Conservation (phyloP, 2,888 invertebrate genomes). For the Cataglyphis livida region DNA sequence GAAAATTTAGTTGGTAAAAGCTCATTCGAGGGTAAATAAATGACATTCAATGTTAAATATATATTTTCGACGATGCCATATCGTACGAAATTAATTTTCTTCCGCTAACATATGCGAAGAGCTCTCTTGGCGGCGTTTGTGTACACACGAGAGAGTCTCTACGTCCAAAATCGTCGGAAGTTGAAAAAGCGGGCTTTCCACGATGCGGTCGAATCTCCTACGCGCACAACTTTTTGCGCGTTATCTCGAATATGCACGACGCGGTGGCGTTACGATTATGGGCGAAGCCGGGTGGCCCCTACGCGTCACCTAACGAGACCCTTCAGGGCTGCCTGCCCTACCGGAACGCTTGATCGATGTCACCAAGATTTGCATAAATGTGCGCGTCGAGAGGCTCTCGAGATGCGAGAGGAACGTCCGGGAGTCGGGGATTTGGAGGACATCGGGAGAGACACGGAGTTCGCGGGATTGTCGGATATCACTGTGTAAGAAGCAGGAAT, state of each 20-base stretch:
- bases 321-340: conserved; percentile 16
- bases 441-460: neutral
- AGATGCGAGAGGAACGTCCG: neutral
- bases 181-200: neutral
- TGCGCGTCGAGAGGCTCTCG: conserved; percentile 35
- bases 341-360: conserved; percentile 50
- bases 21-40: neutral
- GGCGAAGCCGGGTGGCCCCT: neutral
- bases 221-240: neutral
- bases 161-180: conserved; percentile 3
- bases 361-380: conserved; percentile 58
- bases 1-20: neutral
- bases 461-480: neutral
- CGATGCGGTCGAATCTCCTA: neutral
- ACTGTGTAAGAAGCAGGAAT: conserved; percentile 25
- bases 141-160: neutral
- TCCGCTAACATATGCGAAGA: neutral
- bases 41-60: neutral
- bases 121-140: neutral
- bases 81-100: neutral
- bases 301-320: conserved; percentile 44
- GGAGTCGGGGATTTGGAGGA: neutral
- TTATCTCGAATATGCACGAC: conserved; percentile 24
- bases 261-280: conserved; percentile 4
- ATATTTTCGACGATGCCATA: neutral